Percentiles rank a stretch among this genome's conserved stretches.
phyloP scores from a whole-genome alignment of 2,888 invertebrate species.

The Apotomis betuletana region DNA sequence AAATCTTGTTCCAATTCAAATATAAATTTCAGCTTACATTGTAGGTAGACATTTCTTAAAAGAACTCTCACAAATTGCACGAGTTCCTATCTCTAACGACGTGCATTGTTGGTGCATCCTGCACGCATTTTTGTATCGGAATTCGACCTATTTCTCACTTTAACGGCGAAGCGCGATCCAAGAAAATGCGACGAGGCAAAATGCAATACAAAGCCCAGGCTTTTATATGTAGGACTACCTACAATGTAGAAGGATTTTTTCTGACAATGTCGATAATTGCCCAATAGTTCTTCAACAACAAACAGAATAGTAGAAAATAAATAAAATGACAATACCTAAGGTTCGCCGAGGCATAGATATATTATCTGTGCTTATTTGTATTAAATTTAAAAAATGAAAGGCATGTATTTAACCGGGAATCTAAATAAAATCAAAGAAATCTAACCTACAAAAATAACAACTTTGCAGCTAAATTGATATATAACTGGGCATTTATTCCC shows the following conservation, averaged over 20 bases:
- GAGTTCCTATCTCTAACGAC: slow-evolving; percentile 32
- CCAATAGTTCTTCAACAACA: too few species aligned
- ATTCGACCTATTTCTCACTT: slow-evolving; percentile 36
- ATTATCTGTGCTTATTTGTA: too few species aligned
- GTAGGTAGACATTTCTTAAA: slow-evolving; percentile 30
- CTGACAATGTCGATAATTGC: not conserved
- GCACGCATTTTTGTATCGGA: slow-evolving; percentile 33
- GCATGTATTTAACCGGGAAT: too few species aligned
- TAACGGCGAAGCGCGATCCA: slow-evolving; percentile 8
- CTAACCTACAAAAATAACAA: too few species aligned
- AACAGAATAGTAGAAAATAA: too few species aligned
- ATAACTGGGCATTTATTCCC: too few species aligned
- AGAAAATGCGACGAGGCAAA: slow-evolving; percentile 8
- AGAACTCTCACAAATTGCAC: slow-evolving; percentile 31
- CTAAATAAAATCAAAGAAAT: too few species aligned
- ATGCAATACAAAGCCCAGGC: not conserved
- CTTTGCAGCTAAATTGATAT: too few species aligned
- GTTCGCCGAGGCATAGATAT: too few species aligned
- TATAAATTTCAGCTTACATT: not conserved
- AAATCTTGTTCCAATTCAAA: too few species aligned
- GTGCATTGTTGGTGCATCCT: slow-evolving; percentile 39
- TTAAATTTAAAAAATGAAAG: too few species aligned
- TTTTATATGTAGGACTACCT: not conserved
- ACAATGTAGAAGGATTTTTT: not conserved
- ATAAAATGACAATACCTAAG: too few species aligned